Evolutionary conservation across 1,140 invertebrate genomes (phyloP).

Genomic region (Trachymyrmex septentrionalis): DNA sequence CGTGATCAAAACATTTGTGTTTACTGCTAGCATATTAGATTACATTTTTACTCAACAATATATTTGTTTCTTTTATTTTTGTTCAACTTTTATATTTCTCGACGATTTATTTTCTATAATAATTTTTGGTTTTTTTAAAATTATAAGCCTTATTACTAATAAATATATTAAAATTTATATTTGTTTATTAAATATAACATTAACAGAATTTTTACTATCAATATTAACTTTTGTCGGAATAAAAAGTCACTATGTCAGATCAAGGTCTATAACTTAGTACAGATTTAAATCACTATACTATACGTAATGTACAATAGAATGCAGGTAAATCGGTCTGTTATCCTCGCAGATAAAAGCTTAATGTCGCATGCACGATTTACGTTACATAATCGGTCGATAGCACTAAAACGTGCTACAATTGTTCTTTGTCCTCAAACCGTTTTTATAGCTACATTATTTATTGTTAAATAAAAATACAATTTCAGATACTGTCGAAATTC

Average conservation of each 20-base stretch:
- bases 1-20: too few species aligned
- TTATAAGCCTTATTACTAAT: too few species aligned
- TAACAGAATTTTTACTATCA: background rate
- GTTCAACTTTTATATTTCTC: too few species aligned
- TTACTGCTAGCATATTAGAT: too few species aligned
- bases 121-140: too few species aligned
- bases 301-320: slow-evolving; percentile 4
- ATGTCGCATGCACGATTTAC: slow-evolving; percentile 39
- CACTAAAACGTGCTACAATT: slow-evolving; percentile 7
- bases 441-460: background rate
- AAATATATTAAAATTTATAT: background rate
- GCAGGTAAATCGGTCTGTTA: background rate
- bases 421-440: background rate
- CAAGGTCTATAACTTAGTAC: background rate
- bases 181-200: background rate
- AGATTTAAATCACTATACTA: background rate
- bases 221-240: background rate
- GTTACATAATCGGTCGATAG: slow-evolving; percentile 37
- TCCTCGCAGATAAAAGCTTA: slow-evolving; percentile 23
- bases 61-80: too few species aligned
- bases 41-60: too few species aligned
- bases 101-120: too few species aligned
- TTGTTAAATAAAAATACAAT: slow-evolving; percentile 16
- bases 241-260: background rate
- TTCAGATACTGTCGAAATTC: background rate